Evolutionary conservation across 2,113 vertebrate genomes (phyloP).

Genomic region (Siniperca knerii): DNA sequence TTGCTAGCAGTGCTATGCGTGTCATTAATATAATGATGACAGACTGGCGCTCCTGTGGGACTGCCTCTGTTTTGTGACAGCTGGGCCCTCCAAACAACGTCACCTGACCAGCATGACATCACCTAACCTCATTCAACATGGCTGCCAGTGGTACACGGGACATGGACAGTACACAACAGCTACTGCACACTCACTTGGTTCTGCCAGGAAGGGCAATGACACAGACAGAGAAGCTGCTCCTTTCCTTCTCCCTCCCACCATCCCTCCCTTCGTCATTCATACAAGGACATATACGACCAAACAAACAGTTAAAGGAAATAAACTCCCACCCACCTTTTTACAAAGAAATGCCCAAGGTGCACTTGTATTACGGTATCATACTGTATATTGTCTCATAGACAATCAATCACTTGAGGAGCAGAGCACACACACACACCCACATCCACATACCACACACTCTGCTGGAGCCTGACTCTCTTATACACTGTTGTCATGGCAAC

Average conservation of each 20-base stretch:
- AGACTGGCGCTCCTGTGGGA: constrained; percentile 80
- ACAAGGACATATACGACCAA: constrained; percentile 44
- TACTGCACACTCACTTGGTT: constrained; percentile 42
- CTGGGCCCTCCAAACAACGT: constrained; percentile 69
- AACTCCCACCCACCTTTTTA: constrained; percentile 28
- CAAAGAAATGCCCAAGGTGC: constrained; percentile 43
- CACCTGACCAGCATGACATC: constrained; percentile 79
- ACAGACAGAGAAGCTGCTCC: constrained; percentile 39
- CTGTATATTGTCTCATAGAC: constrained; percentile 54
- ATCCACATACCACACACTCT: constrained; percentile 62
- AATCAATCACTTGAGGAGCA: constrained; percentile 69
- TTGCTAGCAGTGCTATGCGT: constrained; percentile 72
- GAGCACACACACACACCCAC: constrained; percentile 41
- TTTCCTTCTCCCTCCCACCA: constrained; percentile 8
- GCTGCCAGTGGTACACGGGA: constrained; percentile 54
- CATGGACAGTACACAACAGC: constrained; percentile 37
- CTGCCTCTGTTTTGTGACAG: constrained; percentile 71
- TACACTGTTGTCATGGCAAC: constrained; percentile 87
- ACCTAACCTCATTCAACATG: constrained; percentile 74
- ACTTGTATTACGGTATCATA: constrained; percentile 40
- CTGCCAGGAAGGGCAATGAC: constrained; percentile 30
- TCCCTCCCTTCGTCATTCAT: constrained; percentile 38
- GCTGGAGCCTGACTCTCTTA: constrained; percentile 78
- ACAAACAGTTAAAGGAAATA: constrained; percentile 44
- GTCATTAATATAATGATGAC: constrained; percentile 85